Conservation (phyloP, 2,888 invertebrate genomes). For the Octonoba sinensis region DNA sequence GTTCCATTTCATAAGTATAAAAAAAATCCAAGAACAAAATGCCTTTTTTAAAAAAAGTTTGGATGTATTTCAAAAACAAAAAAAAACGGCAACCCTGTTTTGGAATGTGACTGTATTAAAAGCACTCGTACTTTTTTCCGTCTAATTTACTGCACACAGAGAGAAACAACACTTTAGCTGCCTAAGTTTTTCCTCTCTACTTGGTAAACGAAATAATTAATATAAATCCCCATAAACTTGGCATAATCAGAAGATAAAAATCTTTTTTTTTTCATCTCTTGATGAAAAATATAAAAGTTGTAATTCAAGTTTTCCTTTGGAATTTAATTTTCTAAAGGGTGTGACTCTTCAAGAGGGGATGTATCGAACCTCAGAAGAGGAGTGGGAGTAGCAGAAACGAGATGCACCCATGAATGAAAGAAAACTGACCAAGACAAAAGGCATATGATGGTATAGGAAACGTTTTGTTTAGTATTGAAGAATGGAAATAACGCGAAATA, state of each 20-base stretch:
- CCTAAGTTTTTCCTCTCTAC: background rate
- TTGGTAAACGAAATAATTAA: constrained; percentile 28
- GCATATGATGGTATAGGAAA: constrained; percentile 36
- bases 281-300: too few relatives aligned
- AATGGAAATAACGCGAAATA: constrained; percentile 31
- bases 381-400: constrained; percentile 6
- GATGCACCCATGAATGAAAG: constrained; percentile 6
- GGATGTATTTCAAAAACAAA: constrained; percentile 2
- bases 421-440: constrained; percentile 50
- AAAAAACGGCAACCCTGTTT: background rate
- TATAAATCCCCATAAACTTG: constrained; percentile 34
- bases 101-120: constrained; percentile 30
- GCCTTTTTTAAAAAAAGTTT: constrained; percentile 15
- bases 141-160: constrained; percentile 33
- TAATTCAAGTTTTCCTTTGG: too few relatives aligned
- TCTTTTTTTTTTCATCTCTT: constrained; percentile 10
- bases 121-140: constrained; percentile 19
- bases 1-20: background rate
- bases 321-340: too few relatives aligned
- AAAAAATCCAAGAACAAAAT: too few relatives aligned
- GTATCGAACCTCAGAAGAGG: background rate
- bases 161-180: constrained; percentile 17
- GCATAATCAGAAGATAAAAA: constrained; percentile 6
- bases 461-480: constrained; percentile 41
- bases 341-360: constrained; percentile 15